These are phyloP conservation scores for Amorpha juglandis DNA, from an alignment of 2,888 invertebrate species.

Conservation along the genomic window DNA sequence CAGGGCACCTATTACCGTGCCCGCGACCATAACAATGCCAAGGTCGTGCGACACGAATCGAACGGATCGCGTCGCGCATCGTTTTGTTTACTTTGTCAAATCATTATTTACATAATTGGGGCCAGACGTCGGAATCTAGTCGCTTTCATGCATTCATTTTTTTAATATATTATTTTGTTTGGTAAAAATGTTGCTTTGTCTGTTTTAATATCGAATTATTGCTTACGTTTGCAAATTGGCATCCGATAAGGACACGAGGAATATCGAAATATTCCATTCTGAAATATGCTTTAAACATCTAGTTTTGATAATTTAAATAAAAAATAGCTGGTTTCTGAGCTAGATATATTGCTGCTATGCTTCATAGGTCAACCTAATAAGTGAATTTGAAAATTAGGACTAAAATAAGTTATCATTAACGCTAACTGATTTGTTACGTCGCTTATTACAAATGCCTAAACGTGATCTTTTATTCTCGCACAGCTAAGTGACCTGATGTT, in stretches of 20 bases:
- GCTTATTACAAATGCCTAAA: too few relatives aligned
- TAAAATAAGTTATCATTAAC: too few relatives aligned
- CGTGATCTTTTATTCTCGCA: too few relatives aligned
- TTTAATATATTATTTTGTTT: not conserved
- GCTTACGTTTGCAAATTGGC: not conserved
- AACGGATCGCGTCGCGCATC: not conserved
- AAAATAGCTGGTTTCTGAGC: too few relatives aligned
- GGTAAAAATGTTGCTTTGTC: not conserved
- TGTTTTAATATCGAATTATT: not conserved
- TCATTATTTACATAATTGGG: conserved; percentile 30
- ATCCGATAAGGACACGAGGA: not conserved
- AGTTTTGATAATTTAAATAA: too few relatives aligned
- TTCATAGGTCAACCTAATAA: too few relatives aligned
- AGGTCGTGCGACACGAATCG: conserved; percentile 36
- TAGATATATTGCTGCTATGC: too few relatives aligned
- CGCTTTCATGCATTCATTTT: conserved; percentile 16
- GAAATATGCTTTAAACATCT: too few relatives aligned
- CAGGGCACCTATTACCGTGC: conserved; percentile 38
- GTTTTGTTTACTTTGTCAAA: conserved; percentile 26
- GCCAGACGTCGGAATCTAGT: conserved; percentile 12
- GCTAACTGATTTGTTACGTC: too few relatives aligned
- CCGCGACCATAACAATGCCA: conserved; percentile 44
- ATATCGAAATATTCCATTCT: too few relatives aligned
- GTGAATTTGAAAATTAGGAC: too few relatives aligned
- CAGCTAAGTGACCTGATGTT: too few relatives aligned